Evolutionary conservation across 2,113 vertebrate genomes (phyloP), one percentile per base, ranked within the genome.

Genomic region (Eudyptes chrysolophus): DNA sequence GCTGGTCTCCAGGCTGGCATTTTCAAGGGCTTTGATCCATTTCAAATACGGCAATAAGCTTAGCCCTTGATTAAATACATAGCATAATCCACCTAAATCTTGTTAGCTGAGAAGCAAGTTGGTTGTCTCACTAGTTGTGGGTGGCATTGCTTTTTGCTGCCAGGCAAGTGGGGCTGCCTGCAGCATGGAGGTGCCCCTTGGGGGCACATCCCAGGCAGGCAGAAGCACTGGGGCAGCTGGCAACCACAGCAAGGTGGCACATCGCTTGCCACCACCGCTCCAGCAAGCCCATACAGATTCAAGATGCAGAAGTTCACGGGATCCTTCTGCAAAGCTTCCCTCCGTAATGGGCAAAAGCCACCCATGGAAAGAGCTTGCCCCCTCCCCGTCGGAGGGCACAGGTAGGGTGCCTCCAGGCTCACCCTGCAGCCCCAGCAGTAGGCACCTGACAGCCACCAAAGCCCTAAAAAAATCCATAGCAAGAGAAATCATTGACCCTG

Each of bases 41-140:
- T 96, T 97, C 90, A 98, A 98, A 89, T 83, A 94, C 96, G 78
- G 93, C 96, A 96, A 96, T 89, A 51, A 97, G 95, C 93, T 97
- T 95, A 97, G 89, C 89, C 84, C 87, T 87, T 96, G 85, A 98
- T 97, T 97, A 93, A 96, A 97, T 97, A 97, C 93, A 94, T 74
- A 92, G 87, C 65, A 91, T 92, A 98, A 97, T 84, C 94, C 96
- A 96, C 84, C 94, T 92, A 94, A 93, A 96, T 98, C 97, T 89
- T 70, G n/a, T 96, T 96, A 96, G 92, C 92, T 1, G 10, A 64
- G 84, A 65, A 93, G 82, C 68, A 86, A 97, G 83, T 62, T 57
- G 10, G 60, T 93, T 7, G 1, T 92, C 92, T 93, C 84, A 9
- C n/a, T 61, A 69, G 84, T 40, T 38, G 66, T 60, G 34, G 71